Evolutionary conservation across 2,113 vertebrate species (phyloP), one percentile per base, ranked within the genome.

Genomic region (Hyperopisus bebe): DNA sequence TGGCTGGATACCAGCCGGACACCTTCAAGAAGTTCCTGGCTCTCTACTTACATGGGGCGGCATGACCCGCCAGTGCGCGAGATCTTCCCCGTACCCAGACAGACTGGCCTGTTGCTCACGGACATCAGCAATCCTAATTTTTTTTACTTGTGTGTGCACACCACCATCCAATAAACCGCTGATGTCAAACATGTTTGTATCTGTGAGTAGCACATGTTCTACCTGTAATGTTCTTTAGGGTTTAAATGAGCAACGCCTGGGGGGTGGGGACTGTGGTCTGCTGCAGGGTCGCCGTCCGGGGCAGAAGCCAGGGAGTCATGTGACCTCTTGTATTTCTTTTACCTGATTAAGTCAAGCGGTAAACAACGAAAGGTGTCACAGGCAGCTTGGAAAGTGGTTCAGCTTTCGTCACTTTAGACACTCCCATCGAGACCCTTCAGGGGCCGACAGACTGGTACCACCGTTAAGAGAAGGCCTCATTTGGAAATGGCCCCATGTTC

Each of bases 21-120:
- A 97, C 96, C 3, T 99, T 99, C 96, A 96, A 91, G 92, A 99
- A 98, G 95, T 99, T 99, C 94, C 94, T 99, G 95, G 96, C 98
- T 24, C 94, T 99, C 89, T 98, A 98, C 94, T 93, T 99, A 86
- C 96, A 99, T 0, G 98, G 98, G 90, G 95, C 95, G 19, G 93
- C 93, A 48, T 96, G 93, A 91, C 92, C 91, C 91, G 90, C 91
- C 89, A 47, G 19, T 10, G 82, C 3, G 0, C 0, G 0, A 27
- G 62, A 70, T 27, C 62, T 31, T 31, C 39, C 42, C 24, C 44
- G 10, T 21, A 47, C 24, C 19, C 44, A 11, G 2, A 21, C 42
- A 7, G 15, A 21, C 3, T 8, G 46, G 7, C 82, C 44, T 47
- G 39, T 8, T 84, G 82, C 5, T 48, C 9, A 85, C 21, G 24